Evolutionary conservation across 2,888 invertebrate species (phyloP).

Genomic region (Cephus runcator): DNA sequence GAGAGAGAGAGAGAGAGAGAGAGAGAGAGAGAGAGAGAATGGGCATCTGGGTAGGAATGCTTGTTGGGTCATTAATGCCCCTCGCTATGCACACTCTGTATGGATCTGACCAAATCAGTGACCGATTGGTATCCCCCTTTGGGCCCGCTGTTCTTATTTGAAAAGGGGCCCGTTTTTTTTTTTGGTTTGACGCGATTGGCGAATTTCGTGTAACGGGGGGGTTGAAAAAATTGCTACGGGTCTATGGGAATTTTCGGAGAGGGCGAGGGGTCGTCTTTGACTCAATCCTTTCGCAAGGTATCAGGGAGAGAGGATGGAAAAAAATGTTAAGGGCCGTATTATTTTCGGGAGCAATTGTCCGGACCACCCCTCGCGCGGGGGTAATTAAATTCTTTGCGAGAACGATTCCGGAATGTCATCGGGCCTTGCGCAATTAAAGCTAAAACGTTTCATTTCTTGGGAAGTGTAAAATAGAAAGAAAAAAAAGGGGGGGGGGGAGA

Average conservation of each 20-base stretch:
- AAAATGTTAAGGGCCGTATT: neutral
- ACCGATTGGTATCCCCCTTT: conserved; percentile 52
- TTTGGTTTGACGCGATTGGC: neutral
- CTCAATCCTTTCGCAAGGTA: neutral
- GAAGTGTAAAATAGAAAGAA: conserved; percentile 25
- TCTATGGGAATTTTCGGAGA: no score
- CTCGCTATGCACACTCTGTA: conserved; percentile 59
- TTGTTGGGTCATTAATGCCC: conserved; percentile 63
- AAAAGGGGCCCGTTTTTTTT: neutral
- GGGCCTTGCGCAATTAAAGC: conserved; percentile 60
- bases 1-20: conserved; percentile 15
- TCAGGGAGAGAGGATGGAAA: neutral
- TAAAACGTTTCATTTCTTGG: conserved; percentile 59
- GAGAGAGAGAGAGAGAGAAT: conserved; percentile 28
- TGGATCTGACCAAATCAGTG: conserved; percentile 62
- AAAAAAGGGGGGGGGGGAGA: conserved; percentile 35
- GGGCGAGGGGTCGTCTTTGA: no score
- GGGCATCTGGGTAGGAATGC: conserved; percentile 57
- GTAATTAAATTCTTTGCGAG: conserved; percentile 64
- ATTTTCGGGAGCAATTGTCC: conserved; percentile 27
- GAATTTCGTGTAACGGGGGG: neutral
- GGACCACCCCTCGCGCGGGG: conserved; percentile 32
- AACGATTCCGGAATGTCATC: conserved; percentile 61
- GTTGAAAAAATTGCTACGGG: no score
- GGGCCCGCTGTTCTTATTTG: conserved; percentile 13